phyloP scores from a whole-genome alignment of 1,140 invertebrate species.

The Acromyrmex heyeri region DNA sequence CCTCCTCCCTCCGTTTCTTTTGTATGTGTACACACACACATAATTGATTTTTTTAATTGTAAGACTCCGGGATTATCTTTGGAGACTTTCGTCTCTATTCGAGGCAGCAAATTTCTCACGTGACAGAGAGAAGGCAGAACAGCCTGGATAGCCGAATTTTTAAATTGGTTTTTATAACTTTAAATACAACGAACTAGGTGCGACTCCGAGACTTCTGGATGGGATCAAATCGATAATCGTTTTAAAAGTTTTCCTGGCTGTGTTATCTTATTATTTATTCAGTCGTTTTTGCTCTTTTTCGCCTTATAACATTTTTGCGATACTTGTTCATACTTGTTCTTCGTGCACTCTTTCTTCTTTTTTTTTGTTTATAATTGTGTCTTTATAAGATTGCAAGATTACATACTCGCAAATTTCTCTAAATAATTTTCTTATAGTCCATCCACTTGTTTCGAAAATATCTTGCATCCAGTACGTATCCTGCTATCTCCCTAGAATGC shows the following conservation, averaged over 20 bases:
- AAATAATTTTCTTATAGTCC: constrained; percentile 61
- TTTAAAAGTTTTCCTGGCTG: constrained; percentile 77
- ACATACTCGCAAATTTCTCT: constrained; percentile 51
- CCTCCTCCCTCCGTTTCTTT: too few relatives aligned
- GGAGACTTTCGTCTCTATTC: constrained; percentile 61
- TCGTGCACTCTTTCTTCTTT: constrained; percentile 53
- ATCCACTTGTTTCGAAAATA: constrained; percentile 59
- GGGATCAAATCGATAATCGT: constrained; percentile 79
- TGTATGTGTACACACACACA: not conserved
- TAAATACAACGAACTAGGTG: constrained; percentile 75
- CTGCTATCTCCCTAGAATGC: constrained; percentile 42
- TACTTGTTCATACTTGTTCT: constrained; percentile 17
- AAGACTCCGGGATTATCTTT: constrained; percentile 82
- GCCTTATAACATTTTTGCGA: constrained; percentile 22
- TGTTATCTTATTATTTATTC: constrained; percentile 64
- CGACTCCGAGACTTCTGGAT: constrained; percentile 34
- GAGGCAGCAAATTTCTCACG: constrained; percentile 10
- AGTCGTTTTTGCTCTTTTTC: constrained; percentile 17
- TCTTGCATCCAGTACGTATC: constrained; percentile 40
- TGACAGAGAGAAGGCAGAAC: not conserved
- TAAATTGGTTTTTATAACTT: constrained; percentile 86
- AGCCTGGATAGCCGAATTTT: constrained; percentile 76
- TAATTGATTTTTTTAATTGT: constrained; percentile 85
- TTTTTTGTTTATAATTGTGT: not conserved
- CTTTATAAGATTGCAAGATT: not conserved